Conservation (phyloP, 2,113 vertebrate genomes). For the Tiliqua scincoides region DNA sequence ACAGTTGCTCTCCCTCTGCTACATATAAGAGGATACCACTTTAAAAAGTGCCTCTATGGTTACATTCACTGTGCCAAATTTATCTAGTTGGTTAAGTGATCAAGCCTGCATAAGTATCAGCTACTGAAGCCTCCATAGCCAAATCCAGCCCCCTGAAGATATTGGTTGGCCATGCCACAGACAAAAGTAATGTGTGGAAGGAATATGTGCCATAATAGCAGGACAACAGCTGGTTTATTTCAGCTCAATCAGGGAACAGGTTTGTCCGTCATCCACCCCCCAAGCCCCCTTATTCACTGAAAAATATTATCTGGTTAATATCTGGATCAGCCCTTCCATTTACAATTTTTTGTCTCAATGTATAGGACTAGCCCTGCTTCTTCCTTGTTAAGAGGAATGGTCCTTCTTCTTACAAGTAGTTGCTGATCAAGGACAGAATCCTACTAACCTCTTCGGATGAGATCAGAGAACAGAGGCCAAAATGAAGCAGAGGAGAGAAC, state of each 20-base stretch:
- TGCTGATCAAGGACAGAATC: not conserved
- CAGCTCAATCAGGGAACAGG: not conserved
- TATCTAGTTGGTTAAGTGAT: not conserved
- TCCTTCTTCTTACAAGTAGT: not conserved
- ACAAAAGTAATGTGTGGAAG: not conserved
- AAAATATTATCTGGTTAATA: not conserved
- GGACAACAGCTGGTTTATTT: not conserved
- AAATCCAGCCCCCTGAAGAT: not conserved
- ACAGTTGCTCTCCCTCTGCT: too few species aligned
- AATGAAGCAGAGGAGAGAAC: conserved; percentile 8
- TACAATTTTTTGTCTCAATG: too few species aligned
- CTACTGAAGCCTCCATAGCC: not conserved
- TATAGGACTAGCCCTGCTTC: not conserved
- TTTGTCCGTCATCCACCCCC: not conserved
- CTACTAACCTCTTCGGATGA: conserved; percentile 15
- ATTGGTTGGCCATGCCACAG: not conserved
- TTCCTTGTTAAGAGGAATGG: not conserved
- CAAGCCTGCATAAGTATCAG: not conserved
- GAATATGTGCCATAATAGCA: not conserved
- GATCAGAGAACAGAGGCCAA: not conserved
- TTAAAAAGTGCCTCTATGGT: not conserved
- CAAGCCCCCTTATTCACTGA: not conserved
- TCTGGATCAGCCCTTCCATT: too few species aligned
- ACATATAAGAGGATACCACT: too few species aligned
- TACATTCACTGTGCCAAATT: not conserved